Evolutionary conservation across 2,797 vertebrate genomes (phyloP).

Genomic region (Acipenser ruthenus): DNA sequence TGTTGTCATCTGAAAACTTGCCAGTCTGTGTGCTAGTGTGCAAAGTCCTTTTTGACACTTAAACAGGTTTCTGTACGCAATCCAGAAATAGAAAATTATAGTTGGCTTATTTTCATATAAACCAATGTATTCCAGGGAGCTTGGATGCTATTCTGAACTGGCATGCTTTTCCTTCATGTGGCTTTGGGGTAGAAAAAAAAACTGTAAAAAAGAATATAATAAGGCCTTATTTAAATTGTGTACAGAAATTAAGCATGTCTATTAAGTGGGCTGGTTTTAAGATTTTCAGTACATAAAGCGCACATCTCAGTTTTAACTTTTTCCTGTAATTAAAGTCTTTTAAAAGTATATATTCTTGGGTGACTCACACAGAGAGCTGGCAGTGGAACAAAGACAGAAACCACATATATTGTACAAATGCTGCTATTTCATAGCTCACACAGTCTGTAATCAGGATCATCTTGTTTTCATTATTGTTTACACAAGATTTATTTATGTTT

Average conservation of each 20-base stretch:
- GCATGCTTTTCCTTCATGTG: conserved; percentile 10
- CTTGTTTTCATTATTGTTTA: not conserved
- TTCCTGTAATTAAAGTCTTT: conserved; percentile 3
- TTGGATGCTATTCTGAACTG: not conserved
- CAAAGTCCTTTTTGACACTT: no score
- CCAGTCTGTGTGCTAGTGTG: no score
- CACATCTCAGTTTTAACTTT: conserved; percentile 1
- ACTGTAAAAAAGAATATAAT: not conserved
- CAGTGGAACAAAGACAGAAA: not conserved
- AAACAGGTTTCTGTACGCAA: no score
- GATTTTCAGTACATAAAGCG: not conserved
- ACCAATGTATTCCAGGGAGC: not conserved
- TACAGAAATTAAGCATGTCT: not conserved
- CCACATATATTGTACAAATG: not conserved
- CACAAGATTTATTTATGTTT: not conserved
- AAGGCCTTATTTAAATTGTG: not conserved
- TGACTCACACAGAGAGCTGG: not conserved
- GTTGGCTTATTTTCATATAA: conserved; percentile 3
- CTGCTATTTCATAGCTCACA: not conserved
- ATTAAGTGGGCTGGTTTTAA: not conserved
- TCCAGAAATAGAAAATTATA: conserved; percentile 8
- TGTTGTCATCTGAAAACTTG: no score
- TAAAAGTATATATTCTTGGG: not conserved
- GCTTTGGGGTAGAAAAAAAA: conserved; percentile 2
- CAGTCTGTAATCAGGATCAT: not conserved